Base-by-base conservation (phyloP, 2,113 vertebrate species). In the Anolis carolinensis region DNA sequence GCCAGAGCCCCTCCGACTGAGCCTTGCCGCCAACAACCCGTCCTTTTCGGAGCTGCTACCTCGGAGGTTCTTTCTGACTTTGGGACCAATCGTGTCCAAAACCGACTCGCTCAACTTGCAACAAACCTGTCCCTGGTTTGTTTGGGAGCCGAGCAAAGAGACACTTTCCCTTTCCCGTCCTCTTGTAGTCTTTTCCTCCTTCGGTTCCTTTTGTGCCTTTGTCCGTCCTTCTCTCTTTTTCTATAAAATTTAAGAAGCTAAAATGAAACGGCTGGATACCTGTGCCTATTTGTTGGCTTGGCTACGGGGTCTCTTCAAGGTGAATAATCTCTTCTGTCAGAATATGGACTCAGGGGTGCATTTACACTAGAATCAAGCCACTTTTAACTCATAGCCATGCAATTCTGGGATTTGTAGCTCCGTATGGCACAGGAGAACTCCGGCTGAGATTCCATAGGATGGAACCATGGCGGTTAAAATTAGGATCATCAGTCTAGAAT, bases 1-100 rank as follows among this genome's bases (percentile, higher is more conserved):
- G 97, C 94, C 96, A 95, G 72, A 95, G 94, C 34, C 97, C 96
- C 44, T 91, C 78, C 0, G 96, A 97, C 92, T 97, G 94, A 97
- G 50, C 3, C 16, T 65, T 18, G 39, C 5, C 3, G 39, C 39
- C 2, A 44, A 44, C 63, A 27, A 18, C 27, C 2, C 20, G 7
- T 39, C 32, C 82, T 4, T 74, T 52, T 72, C 23, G 5, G 74
- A 39, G 25, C 55, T 72, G 76, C 76, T 80, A 88, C 87, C 82
- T 88, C 82, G 67, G 71, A 80, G 7, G 23, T 44, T 27, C 39
- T 52, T 11, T 36, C 7, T 30, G 7, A 44, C 23, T 71, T 34
- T 27, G 13, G 9, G 55, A 27, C 13, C 9, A 1, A 9, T 27
- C 20, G 13, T 34, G 39, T 21, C 23, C 68, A 36, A 50, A n/a